Evolutionary conservation across 2,888 invertebrate species (phyloP).

Genomic region (Halictus quadricinctus): DNA sequence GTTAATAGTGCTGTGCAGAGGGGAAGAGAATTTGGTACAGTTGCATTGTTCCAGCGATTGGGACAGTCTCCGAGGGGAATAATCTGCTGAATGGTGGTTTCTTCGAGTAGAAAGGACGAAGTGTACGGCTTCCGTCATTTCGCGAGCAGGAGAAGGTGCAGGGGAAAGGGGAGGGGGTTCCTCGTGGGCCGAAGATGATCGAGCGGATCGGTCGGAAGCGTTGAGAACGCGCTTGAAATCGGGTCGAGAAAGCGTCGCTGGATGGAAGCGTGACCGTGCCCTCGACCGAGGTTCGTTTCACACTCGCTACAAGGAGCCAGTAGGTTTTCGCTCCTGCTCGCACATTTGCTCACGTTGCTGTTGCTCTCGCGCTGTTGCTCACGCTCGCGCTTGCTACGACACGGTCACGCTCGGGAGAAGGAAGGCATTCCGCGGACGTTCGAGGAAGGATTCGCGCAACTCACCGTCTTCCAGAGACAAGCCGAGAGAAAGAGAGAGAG

Average conservation of each 20-base stretch:
- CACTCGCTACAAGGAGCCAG: neutral
- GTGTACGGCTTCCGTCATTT: neutral
- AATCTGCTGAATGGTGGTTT: neutral
- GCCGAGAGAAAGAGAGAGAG: neutral
- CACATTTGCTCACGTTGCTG: neutral
- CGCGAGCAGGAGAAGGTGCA: neutral
- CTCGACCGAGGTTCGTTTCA: conserved; percentile 1
- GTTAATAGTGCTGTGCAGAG: too few relatives aligned
- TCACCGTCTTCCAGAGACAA: neutral
- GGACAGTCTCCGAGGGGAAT: neutral
- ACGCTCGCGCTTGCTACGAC: conserved; percentile 3
- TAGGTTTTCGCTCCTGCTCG: neutral
- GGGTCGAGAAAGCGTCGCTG: neutral
- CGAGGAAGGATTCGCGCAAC: conserved; percentile 9
- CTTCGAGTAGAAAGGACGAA: neutral
- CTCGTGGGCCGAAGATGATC: neutral
- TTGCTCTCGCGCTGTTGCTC: neutral
- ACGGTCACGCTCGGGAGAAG: conserved; percentile 30
- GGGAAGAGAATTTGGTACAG: neutral
- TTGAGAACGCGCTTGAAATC: conserved; percentile 7
- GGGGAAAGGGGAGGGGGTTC: neutral
- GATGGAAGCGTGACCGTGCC: conserved; percentile 14
- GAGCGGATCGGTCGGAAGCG: conserved; percentile 7
- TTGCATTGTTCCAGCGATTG: neutral
- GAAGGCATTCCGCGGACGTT: conserved; percentile 43